Evolutionary conservation across 2,797 vertebrate genomes (phyloP).

Genomic region (Urocyon cinereoargenteus): DNA sequence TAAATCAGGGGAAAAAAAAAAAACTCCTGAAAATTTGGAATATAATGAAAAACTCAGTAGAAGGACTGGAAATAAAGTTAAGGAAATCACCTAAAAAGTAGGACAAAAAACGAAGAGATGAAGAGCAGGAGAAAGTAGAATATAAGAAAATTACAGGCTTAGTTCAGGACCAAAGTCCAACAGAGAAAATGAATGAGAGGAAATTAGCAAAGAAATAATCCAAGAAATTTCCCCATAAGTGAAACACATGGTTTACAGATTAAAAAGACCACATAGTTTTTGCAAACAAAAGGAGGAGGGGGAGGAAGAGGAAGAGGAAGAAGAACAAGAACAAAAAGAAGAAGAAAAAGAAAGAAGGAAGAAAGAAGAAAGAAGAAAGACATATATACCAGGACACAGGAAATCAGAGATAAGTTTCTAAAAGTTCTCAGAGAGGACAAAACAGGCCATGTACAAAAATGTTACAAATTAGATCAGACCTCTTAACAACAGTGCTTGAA

Average conservation of each 20-base stretch:
- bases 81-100: neutral
- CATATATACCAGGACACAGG: neutral
- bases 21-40: neutral
- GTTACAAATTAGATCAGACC: neutral
- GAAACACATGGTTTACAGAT: neutral
- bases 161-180: neutral
- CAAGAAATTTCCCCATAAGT: neutral
- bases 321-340: no score
- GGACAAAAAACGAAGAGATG: neutral
- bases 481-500: neutral
- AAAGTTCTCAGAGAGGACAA: neutral
- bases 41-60: neutral
- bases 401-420: neutral
- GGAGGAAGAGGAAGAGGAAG: no score
- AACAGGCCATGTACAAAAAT: neutral
- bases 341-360: no score
- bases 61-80: constrained; percentile 10
- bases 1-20: neutral
- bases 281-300: neutral
- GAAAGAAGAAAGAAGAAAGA: neutral
- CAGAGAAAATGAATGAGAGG: neutral
- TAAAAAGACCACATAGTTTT: neutral
- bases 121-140: neutral
- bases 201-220: neutral
- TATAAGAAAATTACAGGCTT: neutral